These are phyloP conservation scores for Fistularia commersonii DNA, from an alignment of 2,797 vertebrate species.

Conservation along the genomic window DNA sequence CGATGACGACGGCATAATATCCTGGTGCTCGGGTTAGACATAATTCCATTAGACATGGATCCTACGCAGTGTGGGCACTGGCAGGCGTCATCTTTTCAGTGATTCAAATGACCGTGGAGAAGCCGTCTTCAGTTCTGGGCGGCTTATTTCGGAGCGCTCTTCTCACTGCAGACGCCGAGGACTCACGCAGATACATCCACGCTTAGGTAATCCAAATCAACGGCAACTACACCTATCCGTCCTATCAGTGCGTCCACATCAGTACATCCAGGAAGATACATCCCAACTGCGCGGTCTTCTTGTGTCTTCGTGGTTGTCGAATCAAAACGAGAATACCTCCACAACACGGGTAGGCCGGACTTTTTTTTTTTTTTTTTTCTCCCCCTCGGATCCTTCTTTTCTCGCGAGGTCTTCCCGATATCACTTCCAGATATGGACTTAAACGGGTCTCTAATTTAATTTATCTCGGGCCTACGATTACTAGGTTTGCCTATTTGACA, in stretches of 20 bases:
- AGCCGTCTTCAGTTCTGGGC: constrained; percentile 32
- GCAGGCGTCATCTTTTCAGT: constrained; percentile 20
- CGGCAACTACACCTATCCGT: constrained; percentile 58
- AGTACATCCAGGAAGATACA: constrained; percentile 67
- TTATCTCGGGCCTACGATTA: constrained; percentile 30
- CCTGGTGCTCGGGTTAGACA: constrained; percentile 39
- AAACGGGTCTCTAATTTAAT: constrained; percentile 8
- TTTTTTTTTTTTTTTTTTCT: no score
- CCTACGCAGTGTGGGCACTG: constrained; percentile 10
- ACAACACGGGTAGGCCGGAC: constrained; percentile 31
- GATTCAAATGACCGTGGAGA: constrained; percentile 35
- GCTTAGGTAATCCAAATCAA: constrained; percentile 70
- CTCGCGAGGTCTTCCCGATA: constrained; percentile 49
- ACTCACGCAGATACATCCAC: constrained; percentile 69
- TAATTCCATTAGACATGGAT: constrained; percentile 60
- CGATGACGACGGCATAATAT: constrained; percentile 43
- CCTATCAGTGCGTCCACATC: constrained; percentile 36
- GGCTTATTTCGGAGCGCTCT: constrained; percentile 15
- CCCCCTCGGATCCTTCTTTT: constrained; percentile 47
- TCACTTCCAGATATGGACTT: constrained; percentile 35
- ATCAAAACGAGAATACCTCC: constrained; percentile 60
- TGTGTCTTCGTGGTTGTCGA: constrained; percentile 60
- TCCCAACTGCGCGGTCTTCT: constrained; percentile 55
- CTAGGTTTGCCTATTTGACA: no score
- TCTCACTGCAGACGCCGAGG: constrained; percentile 31